Base-by-base conservation (phyloP, 2,888 invertebrate genomes). In the Cephus pygmeus region DNA sequence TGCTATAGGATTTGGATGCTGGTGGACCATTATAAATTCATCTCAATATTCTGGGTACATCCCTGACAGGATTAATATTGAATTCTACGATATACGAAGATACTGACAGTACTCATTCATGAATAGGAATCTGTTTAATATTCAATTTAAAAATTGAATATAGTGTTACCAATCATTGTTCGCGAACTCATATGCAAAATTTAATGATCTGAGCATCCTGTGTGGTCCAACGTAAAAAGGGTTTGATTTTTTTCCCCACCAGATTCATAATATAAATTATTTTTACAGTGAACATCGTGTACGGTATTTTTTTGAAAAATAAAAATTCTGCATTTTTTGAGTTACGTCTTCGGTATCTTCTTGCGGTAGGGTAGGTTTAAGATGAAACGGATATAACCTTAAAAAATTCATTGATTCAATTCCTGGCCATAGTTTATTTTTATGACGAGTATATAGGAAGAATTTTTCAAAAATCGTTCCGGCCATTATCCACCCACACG, bases 91-190 rank as follows among this genome's bases (percentile, higher is more conserved):
- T 34, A 6, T 74, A 74, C 35, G 23, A 71, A 71, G 71, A 71
- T 34, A 12, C 71, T 71, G 71, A 74, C 73, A 77, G 77, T 76
- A 79, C 79, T 76, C 69, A 69, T 71, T 75, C 79, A 79, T 74
- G 34, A 35, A 81, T 83, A 73, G 33, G 79, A 79, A 36, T n/a
- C 80, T 80, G 84, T 82, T 88, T 86, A 88, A 88, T 87, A 88
- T 88, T 88, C 88, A 81, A 86, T 86, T 83, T 80, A 86, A 85
- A 88, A 88, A 88, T 88, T 88, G 88, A 88, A 88, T 88, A 88
- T 87, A 87, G 84, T 83, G 85, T 88, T 88, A 88, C 88, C 85
- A 84, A 82, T 85, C 87, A 87, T 88, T 87, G 85, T 87, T 83
- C 79, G 80, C 78, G 76, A 78, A 81, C 75, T 77, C 79, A 81